phyloP scores from a whole-genome alignment of 2,113 vertebrate genomes.

The Pluvialis apricaria region DNA sequence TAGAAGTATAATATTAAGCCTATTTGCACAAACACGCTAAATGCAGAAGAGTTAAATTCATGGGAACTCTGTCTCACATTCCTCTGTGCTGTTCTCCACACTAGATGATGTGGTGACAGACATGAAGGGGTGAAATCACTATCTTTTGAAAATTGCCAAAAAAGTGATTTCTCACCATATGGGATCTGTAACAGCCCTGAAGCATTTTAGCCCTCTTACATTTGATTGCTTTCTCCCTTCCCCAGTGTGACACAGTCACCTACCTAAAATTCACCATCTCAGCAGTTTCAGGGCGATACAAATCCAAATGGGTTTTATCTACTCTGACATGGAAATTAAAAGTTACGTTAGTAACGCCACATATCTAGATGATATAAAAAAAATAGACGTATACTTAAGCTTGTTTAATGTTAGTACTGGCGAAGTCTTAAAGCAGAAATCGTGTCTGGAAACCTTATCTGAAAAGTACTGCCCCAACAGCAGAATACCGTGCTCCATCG shows the following conservation, averaged over 20 bases:
- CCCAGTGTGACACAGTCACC: neutral
- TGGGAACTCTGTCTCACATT: neutral
- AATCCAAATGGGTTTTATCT: neutral
- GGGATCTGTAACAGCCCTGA: neutral
- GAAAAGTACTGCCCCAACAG: neutral
- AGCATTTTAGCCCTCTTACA: neutral
- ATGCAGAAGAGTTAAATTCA: neutral
- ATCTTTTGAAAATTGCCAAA: constrained; percentile 25
- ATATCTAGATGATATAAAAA: constrained; percentile 18
- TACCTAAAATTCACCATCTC: neutral
- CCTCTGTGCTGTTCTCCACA: neutral
- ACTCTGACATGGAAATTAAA: neutral
- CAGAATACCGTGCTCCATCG: neutral
- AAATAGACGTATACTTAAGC: neutral
- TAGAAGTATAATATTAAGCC: neutral
- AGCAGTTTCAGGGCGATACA: neutral
- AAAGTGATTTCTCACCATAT: constrained; percentile 26
- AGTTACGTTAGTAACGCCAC: neutral
- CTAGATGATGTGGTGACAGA: constrained; percentile 38
- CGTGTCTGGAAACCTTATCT: constrained; percentile 16
- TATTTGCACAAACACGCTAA: neutral
- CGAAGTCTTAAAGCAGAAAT: neutral
- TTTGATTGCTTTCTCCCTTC: neutral
- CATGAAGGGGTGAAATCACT: neutral
- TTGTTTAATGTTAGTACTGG: constrained; percentile 31